Base-by-base conservation (phyloP, 2,113 vertebrate genomes). In the Odocoileus hemionus region DNA sequence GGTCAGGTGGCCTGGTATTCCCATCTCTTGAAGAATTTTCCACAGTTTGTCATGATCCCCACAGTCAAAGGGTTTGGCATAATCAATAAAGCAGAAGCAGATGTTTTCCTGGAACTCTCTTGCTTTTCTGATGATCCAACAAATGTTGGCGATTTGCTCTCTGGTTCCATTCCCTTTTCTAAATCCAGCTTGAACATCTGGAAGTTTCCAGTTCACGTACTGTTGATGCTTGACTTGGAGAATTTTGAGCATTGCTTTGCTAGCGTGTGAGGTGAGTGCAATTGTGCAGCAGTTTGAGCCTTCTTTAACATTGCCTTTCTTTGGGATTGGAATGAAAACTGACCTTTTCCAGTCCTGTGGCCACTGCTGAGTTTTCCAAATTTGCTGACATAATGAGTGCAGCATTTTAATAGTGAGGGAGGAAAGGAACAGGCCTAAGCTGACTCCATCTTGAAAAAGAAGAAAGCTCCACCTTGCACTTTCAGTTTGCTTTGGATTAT, bases 121-220 rank as follows among this genome's bases (percentile, higher is more conserved):
- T 67, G 64, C 33, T 21, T 19, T 67, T 10, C n/a, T 1, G 0
- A 21, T 21, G 33, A 36, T 36, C 8, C 64, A 67, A 1, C 2
- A 1, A 1, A 36, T 67, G 4, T 36, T 67, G 64, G 33, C 17
- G 5, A 5, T 36, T 2, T 67, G 64, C n/a, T 21, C 8, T 36
- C 33, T 67, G 64, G 33, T 36, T 67, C 33, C 17, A 19, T 33
- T 67, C 7, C 16, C 16, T 67, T 67, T 67, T 67, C 64, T 67
- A 36, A 67, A 67, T 5, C 33, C 64, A 67, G 2, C 8, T 21
- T 36, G 33, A 21, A 36, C 33, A 36, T 36, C 17, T 36, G 17
- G 33, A 21, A 21, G 33, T 36, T 67, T 17, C 5, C 0, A 0
- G 64, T 2, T n/a, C 64, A 36, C 4, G 0, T 67, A 67, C 2